Evolutionary conservation across 2,113 vertebrate species (phyloP).

Genomic region (Psophia crepitans): DNA sequence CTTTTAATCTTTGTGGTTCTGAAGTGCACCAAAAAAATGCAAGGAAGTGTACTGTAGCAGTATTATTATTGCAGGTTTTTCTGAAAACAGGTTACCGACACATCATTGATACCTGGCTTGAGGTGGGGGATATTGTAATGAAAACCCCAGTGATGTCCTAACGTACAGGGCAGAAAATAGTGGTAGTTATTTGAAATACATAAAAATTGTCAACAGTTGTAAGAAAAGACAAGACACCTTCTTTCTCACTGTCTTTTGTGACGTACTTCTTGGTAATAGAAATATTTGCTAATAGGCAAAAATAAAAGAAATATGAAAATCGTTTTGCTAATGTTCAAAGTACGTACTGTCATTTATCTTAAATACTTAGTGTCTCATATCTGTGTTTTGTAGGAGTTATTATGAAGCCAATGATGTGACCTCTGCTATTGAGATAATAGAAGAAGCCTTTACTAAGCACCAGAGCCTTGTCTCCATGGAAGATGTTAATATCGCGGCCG

Average conservation of each 20-base stretch:
- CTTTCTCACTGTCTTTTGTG: background rate
- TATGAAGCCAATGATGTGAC: slow-evolving; percentile 90
- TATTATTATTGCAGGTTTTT: background rate
- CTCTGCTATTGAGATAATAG: slow-evolving; percentile 88
- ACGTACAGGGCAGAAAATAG: background rate
- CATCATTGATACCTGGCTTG: fast-evolving
- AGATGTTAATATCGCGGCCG: slow-evolving; percentile 91
- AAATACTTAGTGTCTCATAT: background rate
- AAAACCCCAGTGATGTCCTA: background rate
- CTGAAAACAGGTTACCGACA: background rate
- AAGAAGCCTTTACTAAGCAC: slow-evolving; percentile 88
- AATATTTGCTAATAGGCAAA: background rate
- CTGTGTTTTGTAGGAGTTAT: slow-evolving; percentile 82
- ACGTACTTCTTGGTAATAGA: background rate
- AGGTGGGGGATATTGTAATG: background rate
- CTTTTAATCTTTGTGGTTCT: background rate
- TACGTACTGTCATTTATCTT: background rate
- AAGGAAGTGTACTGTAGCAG: background rate
- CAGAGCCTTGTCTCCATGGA: slow-evolving; percentile 88
- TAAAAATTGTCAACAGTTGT: background rate
- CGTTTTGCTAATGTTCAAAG: background rate
- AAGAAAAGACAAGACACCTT: background rate
- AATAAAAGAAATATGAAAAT: background rate
- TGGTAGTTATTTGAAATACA: background rate
- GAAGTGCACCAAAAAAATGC: background rate